phyloP scores from a whole-genome alignment of 2,113 vertebrate genomes.

The Okapia johnstoni region DNA sequence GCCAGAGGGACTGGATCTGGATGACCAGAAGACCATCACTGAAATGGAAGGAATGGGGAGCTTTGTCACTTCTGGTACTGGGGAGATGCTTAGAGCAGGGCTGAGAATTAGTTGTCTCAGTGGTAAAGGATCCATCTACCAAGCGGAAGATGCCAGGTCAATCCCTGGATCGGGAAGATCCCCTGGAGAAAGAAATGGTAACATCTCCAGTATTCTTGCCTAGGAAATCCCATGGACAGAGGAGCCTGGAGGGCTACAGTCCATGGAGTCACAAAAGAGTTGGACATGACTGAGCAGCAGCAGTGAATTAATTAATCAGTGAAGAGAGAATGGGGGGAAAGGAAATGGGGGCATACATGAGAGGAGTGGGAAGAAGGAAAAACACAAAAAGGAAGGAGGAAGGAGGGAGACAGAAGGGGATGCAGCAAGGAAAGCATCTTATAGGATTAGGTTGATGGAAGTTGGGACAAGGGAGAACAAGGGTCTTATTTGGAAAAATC shows the following conservation, averaged over 20 bases:
- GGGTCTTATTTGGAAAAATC: slow-evolving; percentile 52
- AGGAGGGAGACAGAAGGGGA: not conserved
- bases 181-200: not conserved
- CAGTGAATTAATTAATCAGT: not conserved
- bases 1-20: not conserved
- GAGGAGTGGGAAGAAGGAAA: not conserved
- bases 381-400: not conserved
- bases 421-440: not conserved
- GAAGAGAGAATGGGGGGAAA: not conserved
- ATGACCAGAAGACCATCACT: not conserved
- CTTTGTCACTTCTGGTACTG: not conserved
- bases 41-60: not conserved
- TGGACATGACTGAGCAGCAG: not conserved
- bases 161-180: not conserved
- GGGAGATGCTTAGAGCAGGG: not conserved
- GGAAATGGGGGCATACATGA: not conserved
- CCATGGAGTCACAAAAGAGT: not conserved
- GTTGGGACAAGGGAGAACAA: slow-evolving; percentile 33
- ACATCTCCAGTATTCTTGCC: not conserved
- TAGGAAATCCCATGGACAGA: not conserved
- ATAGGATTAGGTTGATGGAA: not conserved
- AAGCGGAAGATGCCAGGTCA: fast-evolving
- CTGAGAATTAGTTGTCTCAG: not conserved
- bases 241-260: not conserved
- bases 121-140: not conserved